phyloP scores from a whole-genome alignment of 1,140 invertebrate genomes.

The Heliconius hermathena region DNA sequence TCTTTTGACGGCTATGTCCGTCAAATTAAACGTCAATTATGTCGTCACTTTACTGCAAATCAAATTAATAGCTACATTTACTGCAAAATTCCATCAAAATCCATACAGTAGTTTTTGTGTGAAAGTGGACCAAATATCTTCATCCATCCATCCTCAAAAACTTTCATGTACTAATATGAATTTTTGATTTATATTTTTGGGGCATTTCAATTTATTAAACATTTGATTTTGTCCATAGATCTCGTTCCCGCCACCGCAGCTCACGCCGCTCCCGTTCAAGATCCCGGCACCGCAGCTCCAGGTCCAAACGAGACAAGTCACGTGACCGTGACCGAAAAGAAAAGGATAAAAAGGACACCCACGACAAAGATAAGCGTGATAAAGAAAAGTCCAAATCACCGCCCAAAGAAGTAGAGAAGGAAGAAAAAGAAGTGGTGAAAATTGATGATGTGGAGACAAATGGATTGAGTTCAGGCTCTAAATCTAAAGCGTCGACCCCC shows the following conservation, averaged over 20 bases:
- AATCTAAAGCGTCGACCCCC: constrained; percentile 72
- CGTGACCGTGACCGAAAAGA: constrained; percentile 62
- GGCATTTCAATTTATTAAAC: neutral
- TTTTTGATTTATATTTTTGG: neutral
- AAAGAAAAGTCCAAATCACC: constrained; percentile 70
- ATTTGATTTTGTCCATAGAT: constrained; percentile 66
- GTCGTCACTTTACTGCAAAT: too few relatives aligned
- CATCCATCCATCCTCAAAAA: too few relatives aligned
- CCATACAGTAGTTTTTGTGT: too few relatives aligned
- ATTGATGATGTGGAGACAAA: constrained; percentile 57
- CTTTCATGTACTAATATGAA: neutral
- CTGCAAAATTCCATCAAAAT: too few relatives aligned
- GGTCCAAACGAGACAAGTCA: constrained; percentile 82
- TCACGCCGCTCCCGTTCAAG: constrained; percentile 82
- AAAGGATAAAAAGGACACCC: constrained; percentile 57
- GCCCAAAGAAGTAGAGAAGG: constrained; percentile 52
- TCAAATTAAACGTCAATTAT: too few relatives aligned
- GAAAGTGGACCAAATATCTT: too few relatives aligned
- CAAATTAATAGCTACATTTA: too few relatives aligned
- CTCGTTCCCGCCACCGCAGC: constrained; percentile 84
- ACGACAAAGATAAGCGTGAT: constrained; percentile 48
- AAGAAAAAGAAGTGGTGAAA: constrained; percentile 55
- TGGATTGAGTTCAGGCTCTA: constrained; percentile 64
- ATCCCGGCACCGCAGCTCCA: constrained; percentile 85
- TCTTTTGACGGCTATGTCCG: too few relatives aligned